Base-by-base conservation (phyloP, 2,888 invertebrate genomes). In the Agrotis segetum region DNA sequence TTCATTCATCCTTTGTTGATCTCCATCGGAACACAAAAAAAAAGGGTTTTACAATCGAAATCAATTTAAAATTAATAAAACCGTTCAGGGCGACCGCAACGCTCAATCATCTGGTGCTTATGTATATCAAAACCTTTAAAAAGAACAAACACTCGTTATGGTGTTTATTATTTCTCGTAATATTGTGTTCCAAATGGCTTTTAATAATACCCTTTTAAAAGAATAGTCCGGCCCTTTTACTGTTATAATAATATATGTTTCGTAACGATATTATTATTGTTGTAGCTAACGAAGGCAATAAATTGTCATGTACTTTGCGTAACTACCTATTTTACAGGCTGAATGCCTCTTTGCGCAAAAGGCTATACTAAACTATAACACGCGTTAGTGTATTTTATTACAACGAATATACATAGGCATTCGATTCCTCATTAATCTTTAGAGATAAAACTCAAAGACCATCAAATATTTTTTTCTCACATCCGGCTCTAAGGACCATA, bases 31-130 rank as follows among this genome's bases (percentile, higher is more conserved):
- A 73, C 78, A 85, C 77, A 85, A 87, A 89, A 34, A 89, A 34
- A 85, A 83, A 81, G 69, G 69, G 80, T 84, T 84, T 88, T 85
- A 88, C 87, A 88, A 85, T 85, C 84, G 71, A 85, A 88, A 87
- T 87, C 89, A 88, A 89, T 89, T 88, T 87, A 86, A 87, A 88
- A 88, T 89, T 87, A 89, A 91, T 91, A 89, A 88, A 90, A 86
- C 77, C 83, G 73, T 86, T 85, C 84, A 82, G 81, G 79, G 83
- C 81, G 74, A 82, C 85, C 85, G 85, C 85, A 87, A 78, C 86
- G 87, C 87, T 90, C 89, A 89, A 91, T 91, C 89, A 87, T 87
- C 78, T 78, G 78, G 81, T 85, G 67, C 75, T 84, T 85, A 84
- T 44, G 71, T 75, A 59, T 85, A 84, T 84, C 79, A 84, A 87